A percentile compares a stretch with the other conserved stretches of the same genome.
Conservation (phyloP, 2,888 invertebrate species). For the Amiota communis region DNA sequence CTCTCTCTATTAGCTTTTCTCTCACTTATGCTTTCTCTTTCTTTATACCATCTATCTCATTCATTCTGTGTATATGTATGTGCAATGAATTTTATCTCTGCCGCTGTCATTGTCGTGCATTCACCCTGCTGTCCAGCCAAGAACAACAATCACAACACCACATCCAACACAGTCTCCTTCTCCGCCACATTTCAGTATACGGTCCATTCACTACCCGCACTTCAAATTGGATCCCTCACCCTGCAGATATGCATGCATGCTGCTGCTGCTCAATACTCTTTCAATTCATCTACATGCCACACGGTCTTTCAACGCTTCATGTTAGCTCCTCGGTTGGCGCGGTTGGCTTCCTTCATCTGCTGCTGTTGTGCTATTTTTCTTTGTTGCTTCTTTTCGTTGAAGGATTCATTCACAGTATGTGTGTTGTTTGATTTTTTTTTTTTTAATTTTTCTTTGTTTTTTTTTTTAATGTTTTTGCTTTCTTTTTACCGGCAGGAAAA, state of each 20-base stretch:
- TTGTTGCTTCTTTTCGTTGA: constrained; percentile 23
- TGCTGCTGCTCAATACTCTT: no score
- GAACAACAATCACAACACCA: constrained; percentile 22
- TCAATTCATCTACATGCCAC: no score
- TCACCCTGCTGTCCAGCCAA: constrained; percentile 51
- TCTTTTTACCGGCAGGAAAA: constrained; percentile 30
- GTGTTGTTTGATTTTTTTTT: constrained; percentile 29
- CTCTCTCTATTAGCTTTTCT: neutral
- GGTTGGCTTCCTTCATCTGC: no score
- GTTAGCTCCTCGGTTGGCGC: no score
- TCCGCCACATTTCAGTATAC: constrained; percentile 11
- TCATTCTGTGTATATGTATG: constrained; percentile 7
- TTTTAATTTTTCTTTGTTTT: neutral
- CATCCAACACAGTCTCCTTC: constrained; percentile 18
- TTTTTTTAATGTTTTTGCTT: constrained; percentile 32
- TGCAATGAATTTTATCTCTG: neutral
- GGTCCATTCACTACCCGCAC: no score
- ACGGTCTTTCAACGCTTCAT: no score
- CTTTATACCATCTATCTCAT: neutral
- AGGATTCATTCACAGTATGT: constrained; percentile 11
- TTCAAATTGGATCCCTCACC: no score
- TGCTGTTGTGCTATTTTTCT: constrained; percentile 28
- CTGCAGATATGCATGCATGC: no score
- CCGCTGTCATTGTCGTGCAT: constrained; percentile 43
- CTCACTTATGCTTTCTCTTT: neutral